These are phyloP conservation scores for Theonella swinhoei DNA, from an alignment of 37 sponge, comb jelly and placozoan species.

Conservation along the genomic window DNA sequence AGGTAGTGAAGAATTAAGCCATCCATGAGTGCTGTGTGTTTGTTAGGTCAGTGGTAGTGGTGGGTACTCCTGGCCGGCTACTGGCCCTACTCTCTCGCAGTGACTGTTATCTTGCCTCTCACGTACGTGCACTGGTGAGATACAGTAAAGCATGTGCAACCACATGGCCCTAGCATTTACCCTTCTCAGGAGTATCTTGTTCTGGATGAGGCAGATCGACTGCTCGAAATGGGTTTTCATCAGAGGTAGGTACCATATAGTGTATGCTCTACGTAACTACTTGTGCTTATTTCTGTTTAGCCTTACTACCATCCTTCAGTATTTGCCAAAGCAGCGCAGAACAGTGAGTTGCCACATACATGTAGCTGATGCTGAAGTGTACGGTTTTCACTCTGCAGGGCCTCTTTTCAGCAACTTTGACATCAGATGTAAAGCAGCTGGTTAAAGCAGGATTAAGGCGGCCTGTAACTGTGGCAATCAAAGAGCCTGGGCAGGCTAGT, in stretches of 20 bases:
- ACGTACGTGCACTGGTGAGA: slow-evolving; percentile 55
- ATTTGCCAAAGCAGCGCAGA: slow-evolving; percentile 90
- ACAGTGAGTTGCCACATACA: slow-evolving; percentile 46
- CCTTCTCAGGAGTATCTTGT: slow-evolving; percentile 90
- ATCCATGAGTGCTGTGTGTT: too few species aligned
- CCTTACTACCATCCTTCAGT: slow-evolving; percentile 81
- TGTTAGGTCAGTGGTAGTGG: slow-evolving; percentile 58
- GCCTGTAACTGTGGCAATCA: slow-evolving; percentile 85
- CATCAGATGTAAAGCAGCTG: slow-evolving; percentile 80
- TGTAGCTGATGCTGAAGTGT: neutral
- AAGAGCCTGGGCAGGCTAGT: slow-evolving; percentile 14
- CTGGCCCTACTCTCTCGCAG: slow-evolving; percentile 66
- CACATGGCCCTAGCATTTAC: too few species aligned
- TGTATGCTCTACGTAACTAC: too few species aligned
- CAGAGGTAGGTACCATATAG: slow-evolving; percentile 38
- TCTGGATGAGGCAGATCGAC: slow-evolving; percentile 96
- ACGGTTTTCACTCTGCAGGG: slow-evolving; percentile 44
- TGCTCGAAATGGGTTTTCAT: slow-evolving; percentile 92
- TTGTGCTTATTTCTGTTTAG: slow-evolving; percentile 9
- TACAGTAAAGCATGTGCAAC: too few species aligned
- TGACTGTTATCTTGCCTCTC: slow-evolving; percentile 43
- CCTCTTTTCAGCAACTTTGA: slow-evolving; percentile 97
- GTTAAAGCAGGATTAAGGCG: slow-evolving; percentile 93
- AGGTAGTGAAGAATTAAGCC: too few species aligned
- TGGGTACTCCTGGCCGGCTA: slow-evolving; percentile 89